These are phyloP conservation scores for Tenthredo distinguenda DNA, from an alignment of 2,888 invertebrate genomes.

Conservation along the genomic window DNA sequence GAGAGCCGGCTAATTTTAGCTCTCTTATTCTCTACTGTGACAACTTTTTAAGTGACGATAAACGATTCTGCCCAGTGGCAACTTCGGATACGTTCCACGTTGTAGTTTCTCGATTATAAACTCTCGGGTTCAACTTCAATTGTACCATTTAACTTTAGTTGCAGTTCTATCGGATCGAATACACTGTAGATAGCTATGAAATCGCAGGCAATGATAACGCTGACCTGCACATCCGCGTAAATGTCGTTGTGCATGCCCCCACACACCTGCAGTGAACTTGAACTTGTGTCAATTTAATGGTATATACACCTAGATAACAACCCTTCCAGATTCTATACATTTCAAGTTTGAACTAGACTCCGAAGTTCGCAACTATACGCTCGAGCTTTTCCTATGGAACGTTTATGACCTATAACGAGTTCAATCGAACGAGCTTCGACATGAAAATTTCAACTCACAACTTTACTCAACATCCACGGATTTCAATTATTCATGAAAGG, in stretches of 20 bases:
- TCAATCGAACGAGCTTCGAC: neutral
- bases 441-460: neutral
- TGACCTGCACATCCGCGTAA: neutral
- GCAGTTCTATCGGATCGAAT: neutral
- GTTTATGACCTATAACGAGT: neutral
- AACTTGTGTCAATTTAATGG: conserved; percentile 17
- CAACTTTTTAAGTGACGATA: conserved; percentile 11
- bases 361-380: neutral
- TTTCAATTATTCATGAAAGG: neutral
- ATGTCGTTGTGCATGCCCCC: neutral
- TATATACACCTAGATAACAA: neutral
- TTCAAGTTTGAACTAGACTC: neutral
- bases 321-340: neutral
- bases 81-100: neutral
- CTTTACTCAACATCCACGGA: neutral
- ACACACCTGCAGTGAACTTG: conserved; percentile 21
- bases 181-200: neutral
- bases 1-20: neutral
- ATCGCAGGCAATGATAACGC: neutral
- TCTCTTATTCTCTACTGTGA: neutral
- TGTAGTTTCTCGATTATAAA: neutral
- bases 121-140: conserved; percentile 29
- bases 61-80: neutral
- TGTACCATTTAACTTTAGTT: neutral
- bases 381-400: neutral